phyloP scores from a whole-genome alignment of 2,113 vertebrate species.

The Campylomormyrus numenius region DNA sequence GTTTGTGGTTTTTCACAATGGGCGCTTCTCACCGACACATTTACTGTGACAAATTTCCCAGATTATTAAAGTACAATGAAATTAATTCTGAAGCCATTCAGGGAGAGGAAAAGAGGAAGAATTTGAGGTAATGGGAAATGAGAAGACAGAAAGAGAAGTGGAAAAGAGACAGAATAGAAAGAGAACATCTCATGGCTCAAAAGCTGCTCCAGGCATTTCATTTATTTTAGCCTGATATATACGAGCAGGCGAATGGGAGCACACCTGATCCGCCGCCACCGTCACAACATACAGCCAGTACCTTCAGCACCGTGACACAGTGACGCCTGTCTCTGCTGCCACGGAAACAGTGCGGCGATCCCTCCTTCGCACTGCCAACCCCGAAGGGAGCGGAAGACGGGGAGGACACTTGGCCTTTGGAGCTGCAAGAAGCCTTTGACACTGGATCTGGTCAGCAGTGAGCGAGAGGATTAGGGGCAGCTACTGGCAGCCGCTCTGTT shows the following conservation, averaged over 20 bases:
- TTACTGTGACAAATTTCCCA: not conserved
- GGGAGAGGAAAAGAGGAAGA: not conserved
- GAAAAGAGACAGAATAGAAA: not conserved
- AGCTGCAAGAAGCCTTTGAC: not conserved
- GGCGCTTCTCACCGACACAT: not conserved
- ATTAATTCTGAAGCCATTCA: not conserved
- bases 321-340: not conserved
- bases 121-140: not conserved
- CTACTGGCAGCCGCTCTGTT: not conserved
- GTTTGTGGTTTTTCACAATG: not conserved
- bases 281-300: not conserved
- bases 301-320: not conserved
- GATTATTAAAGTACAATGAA: not conserved
- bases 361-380: not conserved
- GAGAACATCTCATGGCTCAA: not conserved
- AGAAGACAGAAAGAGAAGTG: not conserved
- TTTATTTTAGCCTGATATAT: not conserved
- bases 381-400: not conserved
- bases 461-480: not conserved
- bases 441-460: not conserved
- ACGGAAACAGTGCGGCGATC: not conserved
- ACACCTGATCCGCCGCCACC: not conserved
- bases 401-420: not conserved
- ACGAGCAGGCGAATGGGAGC: not conserved
- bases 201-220: not conserved